These are phyloP conservation scores for Peromyscus maniculatus DNA, from an alignment of 2,113 vertebrate species.

Conservation along the genomic window DNA sequence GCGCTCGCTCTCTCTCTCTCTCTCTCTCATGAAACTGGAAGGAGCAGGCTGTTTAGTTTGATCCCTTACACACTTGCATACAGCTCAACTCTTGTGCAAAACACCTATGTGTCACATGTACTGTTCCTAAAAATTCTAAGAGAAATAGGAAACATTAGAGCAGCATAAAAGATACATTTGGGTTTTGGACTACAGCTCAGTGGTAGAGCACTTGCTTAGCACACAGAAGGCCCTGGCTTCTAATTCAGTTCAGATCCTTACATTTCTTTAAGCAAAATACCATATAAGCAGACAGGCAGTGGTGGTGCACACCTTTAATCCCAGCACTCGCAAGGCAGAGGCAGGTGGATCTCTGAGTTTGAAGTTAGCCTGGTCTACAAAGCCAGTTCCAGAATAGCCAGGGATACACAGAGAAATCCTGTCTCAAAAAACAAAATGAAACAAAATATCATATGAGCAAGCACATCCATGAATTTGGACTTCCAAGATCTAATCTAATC, in stretches of 20 bases:
- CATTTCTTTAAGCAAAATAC: background rate
- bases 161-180: background rate
- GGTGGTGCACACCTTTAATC: background rate
- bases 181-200: background rate
- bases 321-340: background rate
- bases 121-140: background rate
- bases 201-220: background rate
- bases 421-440: background rate
- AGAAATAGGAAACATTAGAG: constrained; percentile 24
- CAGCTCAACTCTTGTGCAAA: background rate
- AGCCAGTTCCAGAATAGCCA: background rate
- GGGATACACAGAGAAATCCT: background rate
- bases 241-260: background rate
- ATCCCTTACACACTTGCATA: background rate
- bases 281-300: background rate
- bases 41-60: background rate
- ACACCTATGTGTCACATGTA: background rate
- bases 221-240: background rate
- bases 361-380: background rate
- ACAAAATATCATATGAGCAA: background rate
- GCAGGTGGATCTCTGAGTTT: background rate
- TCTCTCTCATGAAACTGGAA: background rate
- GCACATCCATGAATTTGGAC: background rate
- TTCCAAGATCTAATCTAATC: background rate
- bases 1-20: background rate